These are phyloP conservation scores for Zaprionus ghesquierei DNA, from an alignment of 1,140 invertebrate genomes.

Conservation along the genomic window DNA sequence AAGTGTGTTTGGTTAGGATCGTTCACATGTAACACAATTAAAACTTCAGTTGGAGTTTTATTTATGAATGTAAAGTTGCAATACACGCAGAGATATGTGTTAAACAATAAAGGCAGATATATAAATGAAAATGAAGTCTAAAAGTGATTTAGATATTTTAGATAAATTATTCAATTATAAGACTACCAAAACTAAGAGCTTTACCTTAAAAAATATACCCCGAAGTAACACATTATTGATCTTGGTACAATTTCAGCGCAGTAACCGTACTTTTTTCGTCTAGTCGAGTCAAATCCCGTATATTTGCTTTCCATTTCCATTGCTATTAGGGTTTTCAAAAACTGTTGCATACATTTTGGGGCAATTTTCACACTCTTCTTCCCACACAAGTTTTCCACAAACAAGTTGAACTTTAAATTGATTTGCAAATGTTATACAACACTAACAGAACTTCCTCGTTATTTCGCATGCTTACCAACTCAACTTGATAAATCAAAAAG, in stretches of 20 bases:
- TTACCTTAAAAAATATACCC: no score
- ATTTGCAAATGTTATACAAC: background rate
- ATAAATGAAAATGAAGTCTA: background rate
- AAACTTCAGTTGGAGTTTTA: background rate
- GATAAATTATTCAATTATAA: no score
- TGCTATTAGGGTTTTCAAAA: background rate
- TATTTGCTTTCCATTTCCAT: no score
- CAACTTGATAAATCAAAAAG: background rate
- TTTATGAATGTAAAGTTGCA: background rate
- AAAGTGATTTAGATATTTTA: background rate
- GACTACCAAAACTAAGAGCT: no score
- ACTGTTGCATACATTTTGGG: background rate
- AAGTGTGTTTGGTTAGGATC: slow-evolving; percentile 1
- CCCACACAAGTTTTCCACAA: background rate
- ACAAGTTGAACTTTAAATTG: background rate
- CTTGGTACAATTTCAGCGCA: no score
- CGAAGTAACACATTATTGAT: no score
- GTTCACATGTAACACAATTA: background rate
- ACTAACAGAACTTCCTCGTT: background rate
- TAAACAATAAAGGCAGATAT: no score
- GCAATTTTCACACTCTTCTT: background rate
- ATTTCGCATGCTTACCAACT: background rate
- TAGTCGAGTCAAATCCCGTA: no score
- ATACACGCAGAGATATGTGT: background rate
- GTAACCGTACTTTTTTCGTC: no score